phyloP scores from a whole-genome alignment of 2,888 invertebrate species.

The Dynastes tityus region DNA sequence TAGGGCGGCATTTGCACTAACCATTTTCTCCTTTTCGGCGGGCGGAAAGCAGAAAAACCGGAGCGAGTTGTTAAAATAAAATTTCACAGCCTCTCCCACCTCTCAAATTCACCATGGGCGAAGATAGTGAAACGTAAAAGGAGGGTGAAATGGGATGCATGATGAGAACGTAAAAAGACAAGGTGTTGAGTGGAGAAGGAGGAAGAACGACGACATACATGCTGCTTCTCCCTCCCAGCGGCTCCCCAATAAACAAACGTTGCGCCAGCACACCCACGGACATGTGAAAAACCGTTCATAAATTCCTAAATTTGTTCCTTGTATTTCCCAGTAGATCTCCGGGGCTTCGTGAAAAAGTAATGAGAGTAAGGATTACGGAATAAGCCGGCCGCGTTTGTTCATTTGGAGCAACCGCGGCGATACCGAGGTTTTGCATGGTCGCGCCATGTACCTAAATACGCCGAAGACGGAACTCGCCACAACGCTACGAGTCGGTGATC shows the following conservation, averaged over 20 bases:
- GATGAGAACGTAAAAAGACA: constrained; percentile 3
- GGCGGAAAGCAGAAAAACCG: neutral
- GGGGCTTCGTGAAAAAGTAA: constrained; percentile 49
- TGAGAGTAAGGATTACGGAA: constrained; percentile 48
- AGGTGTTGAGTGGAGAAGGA: constrained; percentile 1
- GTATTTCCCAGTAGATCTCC: constrained; percentile 50
- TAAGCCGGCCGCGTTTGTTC: constrained; percentile 39
- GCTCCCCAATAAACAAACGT: constrained; percentile 33
- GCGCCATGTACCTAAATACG: constrained; percentile 14
- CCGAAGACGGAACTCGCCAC: constrained; percentile 9
- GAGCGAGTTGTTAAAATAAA: constrained; percentile 36
- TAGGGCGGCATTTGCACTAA: constrained; percentile 50
- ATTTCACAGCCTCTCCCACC: neutral
- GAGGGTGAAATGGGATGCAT: neutral
- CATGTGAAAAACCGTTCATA: constrained; percentile 47
- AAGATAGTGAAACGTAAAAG: neutral
- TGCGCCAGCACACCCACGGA: constrained; percentile 16
- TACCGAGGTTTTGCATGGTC: constrained; percentile 35
- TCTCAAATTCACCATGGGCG: neutral
- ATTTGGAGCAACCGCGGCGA: constrained; percentile 26
- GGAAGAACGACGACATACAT: neutral
- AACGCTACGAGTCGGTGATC: constrained; percentile 4
- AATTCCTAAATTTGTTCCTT: constrained; percentile 51
- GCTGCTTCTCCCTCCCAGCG: neutral
- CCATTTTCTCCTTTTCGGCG: constrained; percentile 44